A percentile compares a stretch with the other conserved stretches of the same genome.
Evolutionary conservation across 2,113 vertebrate species (phyloP).

Genomic region (Opisthocomus hoazin): DNA sequence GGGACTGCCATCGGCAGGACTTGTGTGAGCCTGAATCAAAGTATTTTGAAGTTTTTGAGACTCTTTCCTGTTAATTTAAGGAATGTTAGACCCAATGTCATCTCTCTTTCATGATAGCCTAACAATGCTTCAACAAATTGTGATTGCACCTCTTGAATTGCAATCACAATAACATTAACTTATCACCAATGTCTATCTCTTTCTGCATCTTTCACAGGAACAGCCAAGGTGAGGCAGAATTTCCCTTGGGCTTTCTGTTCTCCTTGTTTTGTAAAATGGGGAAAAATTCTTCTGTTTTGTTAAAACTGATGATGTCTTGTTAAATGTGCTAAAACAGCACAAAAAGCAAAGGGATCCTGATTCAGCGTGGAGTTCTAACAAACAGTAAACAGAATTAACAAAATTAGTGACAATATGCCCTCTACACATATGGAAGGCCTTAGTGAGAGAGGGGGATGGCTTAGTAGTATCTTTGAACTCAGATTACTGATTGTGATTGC

Average conservation of each 20-base stretch:
- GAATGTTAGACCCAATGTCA: neutral
- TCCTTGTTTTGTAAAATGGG: neutral
- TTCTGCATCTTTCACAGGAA: neutral
- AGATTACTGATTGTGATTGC: neutral
- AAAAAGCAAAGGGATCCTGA: neutral
- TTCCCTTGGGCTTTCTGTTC: neutral
- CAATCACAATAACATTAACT: rapidly evolving
- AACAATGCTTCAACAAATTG: neutral
- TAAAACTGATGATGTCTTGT: rapidly evolving
- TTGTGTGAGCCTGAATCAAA: neutral
- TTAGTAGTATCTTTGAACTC: neutral
- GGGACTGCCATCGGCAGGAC: neutral
- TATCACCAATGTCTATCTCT: neutral
- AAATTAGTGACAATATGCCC: rapidly evolving
- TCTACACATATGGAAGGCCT: neutral
- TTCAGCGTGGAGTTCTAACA: neutral
- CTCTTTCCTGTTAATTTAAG: neutral
- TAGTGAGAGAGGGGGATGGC: neutral
- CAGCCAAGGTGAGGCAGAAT: neutral
- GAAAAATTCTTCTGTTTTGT: neutral
- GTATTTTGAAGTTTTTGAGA: neutral
- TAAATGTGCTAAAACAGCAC: neutral
- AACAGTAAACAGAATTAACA: neutral
- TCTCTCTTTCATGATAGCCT: neutral
- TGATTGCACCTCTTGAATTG: neutral